Percentiles rank a stretch among this genome's conserved stretches.
Evolutionary conservation across 2,113 vertebrate species (phyloP).

Genomic region (Zingel zingel): DNA sequence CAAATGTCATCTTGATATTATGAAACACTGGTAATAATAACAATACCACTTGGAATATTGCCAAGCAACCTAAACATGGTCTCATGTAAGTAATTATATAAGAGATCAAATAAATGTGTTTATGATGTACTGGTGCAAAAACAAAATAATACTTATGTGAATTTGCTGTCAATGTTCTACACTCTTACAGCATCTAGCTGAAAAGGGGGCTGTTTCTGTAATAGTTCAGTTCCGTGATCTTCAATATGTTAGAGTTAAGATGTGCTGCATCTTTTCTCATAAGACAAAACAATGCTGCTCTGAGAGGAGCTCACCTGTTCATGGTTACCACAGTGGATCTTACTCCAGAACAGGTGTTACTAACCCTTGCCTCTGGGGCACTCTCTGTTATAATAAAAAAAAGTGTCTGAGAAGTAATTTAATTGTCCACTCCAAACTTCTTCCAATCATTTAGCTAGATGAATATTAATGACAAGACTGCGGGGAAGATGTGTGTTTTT

Average conservation of each 20-base stretch:
- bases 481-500: conserved; percentile 65
- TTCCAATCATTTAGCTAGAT: conserved; percentile 63
- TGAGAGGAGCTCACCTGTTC: neutral
- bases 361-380: conserved; percentile 15
- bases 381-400: neutral
- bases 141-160: neutral
- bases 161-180: neutral
- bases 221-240: neutral
- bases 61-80: neutral
- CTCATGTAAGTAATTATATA: neutral
- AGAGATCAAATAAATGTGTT: neutral
- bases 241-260: neutral
- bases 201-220: neutral
- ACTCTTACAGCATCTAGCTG: neutral
- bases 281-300: neutral
- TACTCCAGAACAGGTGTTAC: conserved; percentile 14
- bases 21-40: neutral
- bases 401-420: conserved; percentile 45
- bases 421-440: conserved; percentile 64
- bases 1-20: neutral
- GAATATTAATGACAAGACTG: conserved; percentile 70
- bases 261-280: neutral
- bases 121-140: neutral
- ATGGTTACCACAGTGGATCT: conserved; percentile 2
- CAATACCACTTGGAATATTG: neutral